Evolutionary conservation across 2,797 vertebrate genomes (phyloP), one percentile per base, ranked within the genome.

Genomic region (Phyllotis vaccarum): DNA sequence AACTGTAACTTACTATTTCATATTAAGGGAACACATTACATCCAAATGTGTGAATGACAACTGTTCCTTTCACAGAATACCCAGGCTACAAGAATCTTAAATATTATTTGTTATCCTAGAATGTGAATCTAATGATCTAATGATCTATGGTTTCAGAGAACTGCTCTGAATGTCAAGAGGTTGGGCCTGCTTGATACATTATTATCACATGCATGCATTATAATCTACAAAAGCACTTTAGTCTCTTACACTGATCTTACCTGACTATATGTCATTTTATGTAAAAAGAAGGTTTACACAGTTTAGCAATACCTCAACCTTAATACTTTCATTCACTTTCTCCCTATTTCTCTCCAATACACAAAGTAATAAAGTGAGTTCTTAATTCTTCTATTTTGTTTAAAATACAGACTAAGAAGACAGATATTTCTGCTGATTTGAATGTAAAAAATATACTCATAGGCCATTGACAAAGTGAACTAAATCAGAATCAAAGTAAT

Each of bases 331-430:
- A 46, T 40, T 70, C 4, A 37, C 9, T 78, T 6, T 24, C 52
- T 68, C n/a, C 46, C 13, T 94, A 8, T 86, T 83, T 94, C 2
- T 87, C 14, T 87, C 64, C 13, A 52, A 37, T 19, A 54, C 6
- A 37, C 14, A 58, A 70, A 56, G 37, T 62, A 22, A 86, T 6
- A 37, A 5, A 83, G 19, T 34, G 0, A 52, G 1, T 87, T 76
- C 24, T 56, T 12, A 74, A 3, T 79, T 95, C 62, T 24, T 54
- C 74, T 24, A 31, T 72, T 80, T 82, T 31, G 46, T 68, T 79
- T 87, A 80, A 93, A 91, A 81, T 56, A 10, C 13, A 75, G n/a
- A 68, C n/a, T 76, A 75, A 86, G 52, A 29, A 89, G 14, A 92
- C 10, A 88, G 7, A 64, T 22, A 19, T 80, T 90, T 90, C 1